Evolutionary conservation across 37 sponge, comb jelly and placozoan species (phyloP), one percentile per base, ranked within the genome.

Genomic region (Bolinopsis microptera): DNA sequence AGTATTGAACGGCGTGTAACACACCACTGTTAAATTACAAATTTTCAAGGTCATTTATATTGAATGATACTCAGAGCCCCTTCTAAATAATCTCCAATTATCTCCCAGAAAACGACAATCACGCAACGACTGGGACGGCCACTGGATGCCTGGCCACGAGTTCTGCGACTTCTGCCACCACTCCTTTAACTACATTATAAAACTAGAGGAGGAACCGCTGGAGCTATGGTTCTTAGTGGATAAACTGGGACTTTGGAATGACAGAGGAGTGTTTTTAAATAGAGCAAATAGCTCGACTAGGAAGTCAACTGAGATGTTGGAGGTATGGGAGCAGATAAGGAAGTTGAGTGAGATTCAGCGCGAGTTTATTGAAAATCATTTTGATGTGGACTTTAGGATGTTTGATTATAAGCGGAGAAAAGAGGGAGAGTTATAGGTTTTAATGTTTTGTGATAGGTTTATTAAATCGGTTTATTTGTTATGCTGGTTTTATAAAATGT

Each of bases 311-410:
- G 75, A 72, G 75, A 72, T 72, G 75, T 5, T 30, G 31, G 75
- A 72, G 18, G 75, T 72, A 21, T 72, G 75, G 75, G 26, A 21
- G 2, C 31, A 72, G 26, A 72, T 72, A 23, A n/a, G 18, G 75
- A 72, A 8, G 31, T 28, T 72, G 75, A 21, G 31, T 5, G 75
- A n/a, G 26, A 28, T 3, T 72, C 26, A 72, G 75, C 5, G 75
- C 3, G 31, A 72, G 75, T 72, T 72, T 72, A 30, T 72, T 30
- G 75, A 72, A n/a, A 72, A 21, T 23, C 26, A n/a, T 72, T 72
- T 72, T 21, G 75, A 72, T 72, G 26, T 72, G 31, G 75, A 72
- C 75, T 72, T 72, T 28, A 72, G 75, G 31, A 72, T 72, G 75
- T 72, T 28, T n/a, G 75, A 28, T 30, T 72, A 72, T 72, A 72